These are phyloP conservation scores for Emesis furor DNA, from an alignment of 2,888 invertebrate species.

Conservation along the genomic window DNA sequence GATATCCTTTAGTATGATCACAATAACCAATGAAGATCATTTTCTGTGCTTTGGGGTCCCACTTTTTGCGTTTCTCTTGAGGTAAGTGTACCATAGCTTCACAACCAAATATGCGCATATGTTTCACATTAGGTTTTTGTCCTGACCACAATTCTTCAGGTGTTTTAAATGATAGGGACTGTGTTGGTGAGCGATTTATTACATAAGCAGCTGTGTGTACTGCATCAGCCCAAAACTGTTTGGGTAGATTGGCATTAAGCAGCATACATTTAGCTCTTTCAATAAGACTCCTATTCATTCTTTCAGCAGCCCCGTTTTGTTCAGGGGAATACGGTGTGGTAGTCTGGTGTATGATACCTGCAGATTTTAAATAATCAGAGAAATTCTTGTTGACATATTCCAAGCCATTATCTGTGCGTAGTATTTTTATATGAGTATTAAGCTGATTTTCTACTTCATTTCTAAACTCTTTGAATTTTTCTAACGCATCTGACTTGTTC, in stretches of 20 bases:
- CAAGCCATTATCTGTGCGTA: slow-evolving; percentile 59
- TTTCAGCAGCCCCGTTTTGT: slow-evolving; percentile 76
- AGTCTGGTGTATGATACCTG: slow-evolving; percentile 50
- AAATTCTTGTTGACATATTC: slow-evolving; percentile 62
- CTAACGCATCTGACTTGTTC: slow-evolving; percentile 9
- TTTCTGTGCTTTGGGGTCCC: slow-evolving; percentile 76
- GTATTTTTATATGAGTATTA: slow-evolving; percentile 34
- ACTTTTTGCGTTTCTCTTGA: slow-evolving; percentile 62
- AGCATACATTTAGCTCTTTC: slow-evolving; percentile 61
- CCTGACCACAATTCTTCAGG: slow-evolving; percentile 73
- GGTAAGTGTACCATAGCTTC: slow-evolving; percentile 72
- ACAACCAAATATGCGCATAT: slow-evolving; percentile 79
- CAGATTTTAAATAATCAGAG: slow-evolving; percentile 34
- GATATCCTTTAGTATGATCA: slow-evolving; percentile 76
- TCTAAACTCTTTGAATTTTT: slow-evolving; percentile 28
- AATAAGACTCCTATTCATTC: slow-evolving; percentile 51
- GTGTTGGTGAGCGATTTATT: slow-evolving; percentile 60
- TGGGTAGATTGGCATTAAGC: slow-evolving; percentile 49
- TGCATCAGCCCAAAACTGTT: slow-evolving; percentile 70
- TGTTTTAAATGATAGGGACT: slow-evolving; percentile 57
- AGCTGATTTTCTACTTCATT: slow-evolving; percentile 52
- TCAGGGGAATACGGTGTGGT: slow-evolving; percentile 60
- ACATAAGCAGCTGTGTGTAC: slow-evolving; percentile 58
- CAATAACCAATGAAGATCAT: slow-evolving; percentile 80
- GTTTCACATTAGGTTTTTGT: slow-evolving; percentile 76